phyloP scores from a whole-genome alignment of 2,888 invertebrate species.

The Drosophila paracracens region DNA sequence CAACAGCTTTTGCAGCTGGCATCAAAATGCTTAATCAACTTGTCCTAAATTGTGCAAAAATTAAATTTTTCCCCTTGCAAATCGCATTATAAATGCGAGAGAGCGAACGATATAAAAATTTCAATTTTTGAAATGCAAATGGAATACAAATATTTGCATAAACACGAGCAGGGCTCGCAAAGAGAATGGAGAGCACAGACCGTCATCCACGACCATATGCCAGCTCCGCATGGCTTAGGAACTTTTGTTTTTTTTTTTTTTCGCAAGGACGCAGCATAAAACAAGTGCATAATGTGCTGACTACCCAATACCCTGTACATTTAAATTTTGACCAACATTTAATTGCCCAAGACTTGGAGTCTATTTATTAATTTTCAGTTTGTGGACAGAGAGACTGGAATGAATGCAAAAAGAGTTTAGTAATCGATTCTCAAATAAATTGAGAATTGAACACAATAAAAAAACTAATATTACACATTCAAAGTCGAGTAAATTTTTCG shows the following conservation, averaged over 20 bases:
- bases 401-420: not conserved
- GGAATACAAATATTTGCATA: conserved; percentile 81
- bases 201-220: conserved; percentile 39
- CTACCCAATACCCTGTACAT: conserved; percentile 16
- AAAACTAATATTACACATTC: not conserved
- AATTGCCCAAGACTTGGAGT: not conserved
- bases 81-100: conserved; percentile 69
- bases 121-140: conserved; percentile 80
- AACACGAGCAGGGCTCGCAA: conserved; percentile 56
- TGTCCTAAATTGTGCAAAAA: conserved; percentile 70
- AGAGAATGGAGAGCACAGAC: conserved; percentile 43
- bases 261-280: conserved; percentile 3
- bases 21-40: conserved; percentile 75
- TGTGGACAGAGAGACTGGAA: not conserved
- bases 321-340: not conserved
- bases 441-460: not conserved
- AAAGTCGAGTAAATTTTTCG: not conserved
- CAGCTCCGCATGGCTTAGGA: conserved; percentile 37
- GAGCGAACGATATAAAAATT: conserved; percentile 67
- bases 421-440: not conserved
- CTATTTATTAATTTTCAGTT: not conserved
- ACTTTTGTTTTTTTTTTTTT: conserved; percentile 5
- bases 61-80: conserved; percentile 52
- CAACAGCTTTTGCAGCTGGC: conserved; percentile 63
- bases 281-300: not conserved